Percentiles rank a stretch among this genome's conserved stretches.
phyloP scores from a whole-genome alignment of 2,113 vertebrate species.

The Corvus cornix region DNA sequence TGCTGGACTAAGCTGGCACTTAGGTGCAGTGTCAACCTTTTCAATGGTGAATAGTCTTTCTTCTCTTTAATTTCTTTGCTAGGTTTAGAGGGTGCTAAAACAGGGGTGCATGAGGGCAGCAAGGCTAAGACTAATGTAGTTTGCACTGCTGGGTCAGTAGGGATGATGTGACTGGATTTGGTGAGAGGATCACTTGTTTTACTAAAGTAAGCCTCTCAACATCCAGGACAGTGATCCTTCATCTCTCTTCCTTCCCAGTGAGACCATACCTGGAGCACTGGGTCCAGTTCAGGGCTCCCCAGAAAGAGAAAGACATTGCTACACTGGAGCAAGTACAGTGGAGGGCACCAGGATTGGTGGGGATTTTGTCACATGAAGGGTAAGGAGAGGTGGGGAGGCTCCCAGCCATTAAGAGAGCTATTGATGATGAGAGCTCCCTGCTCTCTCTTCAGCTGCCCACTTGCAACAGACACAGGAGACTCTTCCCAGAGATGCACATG shows the following conservation, averaged over 20 bases:
- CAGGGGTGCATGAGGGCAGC: neutral
- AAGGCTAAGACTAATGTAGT: neutral
- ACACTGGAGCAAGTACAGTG: neutral
- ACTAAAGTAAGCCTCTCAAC: neutral
- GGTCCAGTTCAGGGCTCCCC: neutral
- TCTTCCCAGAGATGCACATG: neutral
- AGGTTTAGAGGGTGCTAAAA: neutral
- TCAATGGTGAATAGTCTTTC: neutral
- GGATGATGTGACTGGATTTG: neutral
- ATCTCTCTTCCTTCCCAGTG: neutral
- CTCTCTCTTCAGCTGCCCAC: neutral
- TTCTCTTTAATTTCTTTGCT: neutral
- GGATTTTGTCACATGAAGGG: rapidly evolving
- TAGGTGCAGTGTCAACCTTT: neutral
- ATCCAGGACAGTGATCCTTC: neutral
- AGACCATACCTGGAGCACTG: neutral
- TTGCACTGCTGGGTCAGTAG: neutral
- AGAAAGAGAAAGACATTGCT: neutral
- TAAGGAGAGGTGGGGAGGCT: neutral
- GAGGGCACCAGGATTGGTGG: neutral
- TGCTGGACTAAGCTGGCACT: neutral
- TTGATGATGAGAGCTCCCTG: neutral
- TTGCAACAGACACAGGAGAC: neutral
- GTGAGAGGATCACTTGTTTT: neutral
- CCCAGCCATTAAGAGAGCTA: neutral